phyloP scores from a whole-genome alignment of 2,797 vertebrate genomes.

The Hemitrygon akajei region DNA sequence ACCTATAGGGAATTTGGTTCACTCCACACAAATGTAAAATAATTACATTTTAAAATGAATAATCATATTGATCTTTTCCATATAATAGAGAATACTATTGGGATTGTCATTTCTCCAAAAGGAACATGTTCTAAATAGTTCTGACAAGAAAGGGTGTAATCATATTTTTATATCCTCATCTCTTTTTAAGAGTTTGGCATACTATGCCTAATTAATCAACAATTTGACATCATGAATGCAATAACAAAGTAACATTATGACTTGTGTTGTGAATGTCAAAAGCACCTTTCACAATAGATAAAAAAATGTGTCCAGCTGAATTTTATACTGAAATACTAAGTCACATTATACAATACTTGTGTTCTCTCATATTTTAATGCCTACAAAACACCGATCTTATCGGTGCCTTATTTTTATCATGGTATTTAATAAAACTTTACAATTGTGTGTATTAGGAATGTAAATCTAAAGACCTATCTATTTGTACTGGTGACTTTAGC shows the following conservation, averaged over 20 bases:
- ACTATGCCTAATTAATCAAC: neutral
- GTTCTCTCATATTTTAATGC: conserved; percentile 53
- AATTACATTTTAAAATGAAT: conserved; percentile 9
- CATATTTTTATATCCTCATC: conserved; percentile 2
- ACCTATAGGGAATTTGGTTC: neutral
- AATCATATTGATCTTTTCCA: neutral
- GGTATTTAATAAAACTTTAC: conserved; percentile 58
- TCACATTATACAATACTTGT: conserved; percentile 34
- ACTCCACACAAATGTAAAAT: neutral
- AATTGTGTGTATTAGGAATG: conserved; percentile 52
- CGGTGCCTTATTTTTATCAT: conserved; percentile 72
- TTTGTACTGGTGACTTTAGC: conserved; percentile 61
- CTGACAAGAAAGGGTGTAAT: conserved; percentile 1
- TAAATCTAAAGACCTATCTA: conserved; percentile 50
- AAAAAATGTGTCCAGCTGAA: neutral
- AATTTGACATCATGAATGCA: conserved; percentile 34
- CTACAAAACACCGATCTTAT: conserved; percentile 61
- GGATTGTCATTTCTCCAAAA: neutral
- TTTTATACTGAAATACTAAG: conserved; percentile 31
- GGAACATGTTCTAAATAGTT: conserved; percentile 21
- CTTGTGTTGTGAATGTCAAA: conserved; percentile 32
- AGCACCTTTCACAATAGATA: conserved; percentile 15
- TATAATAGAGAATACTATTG: neutral
- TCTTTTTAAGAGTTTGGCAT: neutral
- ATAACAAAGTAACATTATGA: conserved; percentile 13